Conservation (phyloP, 2,113 vertebrate genomes). For the Rhombomys opimus region DNA sequence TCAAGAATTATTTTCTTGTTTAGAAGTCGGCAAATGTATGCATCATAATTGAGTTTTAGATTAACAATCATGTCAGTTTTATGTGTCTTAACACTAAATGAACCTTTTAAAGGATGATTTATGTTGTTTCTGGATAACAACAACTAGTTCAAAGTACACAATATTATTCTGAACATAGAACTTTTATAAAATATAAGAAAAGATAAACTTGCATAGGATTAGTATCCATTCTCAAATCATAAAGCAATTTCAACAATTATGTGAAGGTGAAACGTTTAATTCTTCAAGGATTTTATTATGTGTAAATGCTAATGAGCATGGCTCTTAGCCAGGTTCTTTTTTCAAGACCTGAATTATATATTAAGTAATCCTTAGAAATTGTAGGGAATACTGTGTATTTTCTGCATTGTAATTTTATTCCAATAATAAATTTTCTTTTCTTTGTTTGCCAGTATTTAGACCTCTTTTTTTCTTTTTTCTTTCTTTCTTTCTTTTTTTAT, state of each 20-base stretch:
- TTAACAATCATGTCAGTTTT: background rate
- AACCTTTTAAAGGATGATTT: conserved; percentile 32
- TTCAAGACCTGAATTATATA: background rate
- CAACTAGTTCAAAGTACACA: background rate
- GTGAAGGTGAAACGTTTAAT: conserved; percentile 23
- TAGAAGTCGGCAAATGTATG: background rate
- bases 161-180: background rate
- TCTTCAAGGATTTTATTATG: conserved; percentile 23
- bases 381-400: conserved; percentile 8
- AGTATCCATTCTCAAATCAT: background rate
- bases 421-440: background rate
- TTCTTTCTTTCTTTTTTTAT: background rate
- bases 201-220: background rate
- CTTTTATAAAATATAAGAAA: conserved; percentile 28
- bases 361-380: conserved; percentile 41
- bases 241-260: conserved; percentile 28
- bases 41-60: background rate
- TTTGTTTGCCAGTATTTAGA: background rate
- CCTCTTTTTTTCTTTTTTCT: background rate
- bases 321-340: background rate
- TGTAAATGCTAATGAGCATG: conserved; percentile 39
- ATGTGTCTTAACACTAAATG: conserved; percentile 24
- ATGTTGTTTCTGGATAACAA: background rate
- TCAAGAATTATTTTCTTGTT: background rate
- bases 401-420: conserved; percentile 7